Base-by-base conservation (phyloP, 1,140 invertebrate genomes). In the Drosophila kikkawai region DNA sequence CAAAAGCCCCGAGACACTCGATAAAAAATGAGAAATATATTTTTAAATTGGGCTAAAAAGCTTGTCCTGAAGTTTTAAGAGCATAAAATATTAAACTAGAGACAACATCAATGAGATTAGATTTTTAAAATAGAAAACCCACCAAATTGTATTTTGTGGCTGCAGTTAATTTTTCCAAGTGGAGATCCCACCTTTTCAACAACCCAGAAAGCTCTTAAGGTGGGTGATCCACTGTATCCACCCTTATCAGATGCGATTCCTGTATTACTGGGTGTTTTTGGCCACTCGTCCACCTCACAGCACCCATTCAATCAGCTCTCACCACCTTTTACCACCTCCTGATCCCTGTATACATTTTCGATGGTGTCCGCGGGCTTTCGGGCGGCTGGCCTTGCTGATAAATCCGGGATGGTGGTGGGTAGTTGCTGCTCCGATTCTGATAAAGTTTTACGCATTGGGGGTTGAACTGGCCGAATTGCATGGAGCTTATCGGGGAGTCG, bases 391-490 rank as follows among this genome's bases (percentile, higher is more conserved):
- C 56, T 57, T 55, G 70, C 56, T 73, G 74, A 82, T 75, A 82
- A 66, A 19, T 42, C 36, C 37, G 26, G 32, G 48, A 15, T 67
- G 61, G 51, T 65, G 82, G 51, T 65, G 77, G 61, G 61, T 55
- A 69, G 56, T 76, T 74, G 19, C 67, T 70, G 67, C 39, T 39
- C 48, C 50, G 63, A 37, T 68, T 68, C 45, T 51, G 67, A 73
- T 86, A 85, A 86, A 85, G 68, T 56, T 79, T 84, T 70, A 22
- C 41, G 32, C 45, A 59, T 77, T 58, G 64, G 65, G 82, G 82
- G 82, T 85, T 81, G 81, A 84, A 84, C 45, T 59, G 79, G 11
- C 15, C 57, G 55, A 67, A 56, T 41, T 77, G 80, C 80, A 82
- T 57, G 69, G 55, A 63, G 45, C 37, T 58, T 73, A 50, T 73